These are phyloP conservation scores for Sinocyclocheilus anshuiensis DNA, from an alignment of 2,113 vertebrate species.

Conservation along the genomic window DNA sequence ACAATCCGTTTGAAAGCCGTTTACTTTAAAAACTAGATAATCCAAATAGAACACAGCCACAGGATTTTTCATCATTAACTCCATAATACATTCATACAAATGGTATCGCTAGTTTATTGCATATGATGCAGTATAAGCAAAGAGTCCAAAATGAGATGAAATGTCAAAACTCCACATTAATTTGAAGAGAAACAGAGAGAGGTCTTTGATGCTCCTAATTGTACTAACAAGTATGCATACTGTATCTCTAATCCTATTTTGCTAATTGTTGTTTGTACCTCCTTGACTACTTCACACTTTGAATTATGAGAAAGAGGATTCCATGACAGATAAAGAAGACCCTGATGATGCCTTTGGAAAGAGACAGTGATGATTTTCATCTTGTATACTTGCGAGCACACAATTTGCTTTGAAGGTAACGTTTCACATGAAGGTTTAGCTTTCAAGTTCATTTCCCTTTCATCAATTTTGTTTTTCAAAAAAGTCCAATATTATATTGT, in stretches of 20 bases:
- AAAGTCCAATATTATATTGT: neutral
- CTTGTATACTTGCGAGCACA: neutral
- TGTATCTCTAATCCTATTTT: neutral
- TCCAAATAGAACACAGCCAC: neutral
- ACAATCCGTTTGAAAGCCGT: neutral
- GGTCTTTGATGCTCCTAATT: neutral
- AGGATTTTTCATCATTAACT: neutral
- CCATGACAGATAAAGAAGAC: neutral
- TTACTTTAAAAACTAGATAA: neutral
- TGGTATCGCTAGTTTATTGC: neutral
- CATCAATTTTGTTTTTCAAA: neutral
- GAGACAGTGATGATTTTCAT: neutral
- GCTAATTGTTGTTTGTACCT: neutral
- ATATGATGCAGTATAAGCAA: neutral
- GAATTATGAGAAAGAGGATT: neutral
- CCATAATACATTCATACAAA: neutral
- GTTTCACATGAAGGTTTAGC: neutral
- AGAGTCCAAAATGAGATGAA: neutral
- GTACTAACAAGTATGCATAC: neutral
- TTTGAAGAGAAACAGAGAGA: neutral
- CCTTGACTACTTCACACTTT: neutral
- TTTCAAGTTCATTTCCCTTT: neutral
- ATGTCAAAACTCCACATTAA: neutral
- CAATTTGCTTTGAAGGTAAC: neutral
- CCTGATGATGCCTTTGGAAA: neutral